These are phyloP conservation scores for Pogonognathellus flavescens DNA, from an alignment of 1,140 invertebrate genomes.

Conservation along the genomic window DNA sequence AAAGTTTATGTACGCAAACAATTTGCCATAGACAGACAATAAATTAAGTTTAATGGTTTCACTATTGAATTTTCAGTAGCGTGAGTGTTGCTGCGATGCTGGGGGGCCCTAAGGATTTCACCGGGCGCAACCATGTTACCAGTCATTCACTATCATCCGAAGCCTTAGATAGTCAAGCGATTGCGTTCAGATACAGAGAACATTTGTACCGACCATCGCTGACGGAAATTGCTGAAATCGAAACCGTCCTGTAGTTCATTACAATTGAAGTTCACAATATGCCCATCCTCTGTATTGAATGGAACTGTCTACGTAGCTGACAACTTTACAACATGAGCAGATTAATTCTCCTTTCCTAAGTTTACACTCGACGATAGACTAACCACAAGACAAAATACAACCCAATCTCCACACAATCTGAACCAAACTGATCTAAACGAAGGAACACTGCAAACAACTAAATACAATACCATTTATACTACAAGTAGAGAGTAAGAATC, in stretches of 20 bases:
- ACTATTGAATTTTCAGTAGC: slow-evolving; percentile 51
- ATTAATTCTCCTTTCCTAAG: neutral
- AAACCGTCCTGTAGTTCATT: slow-evolving; percentile 64
- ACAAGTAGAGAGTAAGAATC: neutral
- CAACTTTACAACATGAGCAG: neutral
- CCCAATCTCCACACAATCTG: neutral
- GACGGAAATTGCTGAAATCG: slow-evolving; percentile 65
- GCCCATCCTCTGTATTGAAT: slow-evolving; percentile 3
- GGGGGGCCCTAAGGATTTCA: slow-evolving; percentile 53
- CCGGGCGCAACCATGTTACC: slow-evolving; percentile 52
- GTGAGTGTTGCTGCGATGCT: slow-evolving; percentile 63
- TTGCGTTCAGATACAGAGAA: slow-evolving; percentile 61
- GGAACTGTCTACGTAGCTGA: slow-evolving; percentile 1
- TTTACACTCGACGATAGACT: too few relatives aligned
- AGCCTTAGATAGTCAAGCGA: slow-evolving; percentile 59
- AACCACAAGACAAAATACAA: neutral
- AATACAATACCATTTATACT: neutral
- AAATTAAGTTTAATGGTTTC: slow-evolving; percentile 34
- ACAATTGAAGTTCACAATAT: slow-evolving; percentile 24
- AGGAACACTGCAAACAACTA: neutral
- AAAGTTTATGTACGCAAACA: neutral
- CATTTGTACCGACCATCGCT: slow-evolving; percentile 59
- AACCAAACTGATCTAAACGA: neutral
- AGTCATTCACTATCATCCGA: slow-evolving; percentile 39
- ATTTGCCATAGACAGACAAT: neutral